Percentiles rank a stretch among this genome's conserved stretches.
Evolutionary conservation across 2,888 invertebrate genomes (phyloP).

Genomic region (Archips xylosteana): DNA sequence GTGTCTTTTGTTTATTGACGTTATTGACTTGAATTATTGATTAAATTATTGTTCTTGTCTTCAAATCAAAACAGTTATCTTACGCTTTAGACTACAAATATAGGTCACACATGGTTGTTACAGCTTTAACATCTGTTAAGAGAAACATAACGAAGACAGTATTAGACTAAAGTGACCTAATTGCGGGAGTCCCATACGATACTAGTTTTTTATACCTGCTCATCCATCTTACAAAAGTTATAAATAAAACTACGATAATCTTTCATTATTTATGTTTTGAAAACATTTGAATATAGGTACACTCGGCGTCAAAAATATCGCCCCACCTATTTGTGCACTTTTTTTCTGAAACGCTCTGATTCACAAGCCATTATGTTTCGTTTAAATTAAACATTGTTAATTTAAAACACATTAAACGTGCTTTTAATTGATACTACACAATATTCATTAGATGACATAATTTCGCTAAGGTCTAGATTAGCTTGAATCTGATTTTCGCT

Average conservation of each 20-base stretch:
- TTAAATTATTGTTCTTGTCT: constrained; percentile 2
- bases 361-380: too few species aligned
- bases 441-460: too few species aligned
- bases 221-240: neutral
- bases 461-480: too few species aligned
- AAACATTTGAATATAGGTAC: neutral
- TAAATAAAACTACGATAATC: neutral
- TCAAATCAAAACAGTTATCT: constrained; percentile 17
- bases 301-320: too few species aligned
- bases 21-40: too few species aligned
- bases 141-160: constrained; percentile 1
- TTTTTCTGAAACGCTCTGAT: too few species aligned
- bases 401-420: too few species aligned
- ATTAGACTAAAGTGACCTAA: constrained; percentile 21
- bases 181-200: constrained; percentile 27
- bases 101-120: constrained; percentile 33
- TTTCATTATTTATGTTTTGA: neutral
- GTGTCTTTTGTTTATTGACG: too few species aligned
- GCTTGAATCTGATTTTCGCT: too few species aligned
- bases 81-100: constrained; percentile 11
- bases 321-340: too few species aligned
- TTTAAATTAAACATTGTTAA: too few species aligned
- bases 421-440: too few species aligned
- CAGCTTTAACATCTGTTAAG: constrained; percentile 30
- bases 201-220: neutral